Base-by-base conservation (phyloP, 2,797 vertebrate genomes). In the Falco concolor region DNA sequence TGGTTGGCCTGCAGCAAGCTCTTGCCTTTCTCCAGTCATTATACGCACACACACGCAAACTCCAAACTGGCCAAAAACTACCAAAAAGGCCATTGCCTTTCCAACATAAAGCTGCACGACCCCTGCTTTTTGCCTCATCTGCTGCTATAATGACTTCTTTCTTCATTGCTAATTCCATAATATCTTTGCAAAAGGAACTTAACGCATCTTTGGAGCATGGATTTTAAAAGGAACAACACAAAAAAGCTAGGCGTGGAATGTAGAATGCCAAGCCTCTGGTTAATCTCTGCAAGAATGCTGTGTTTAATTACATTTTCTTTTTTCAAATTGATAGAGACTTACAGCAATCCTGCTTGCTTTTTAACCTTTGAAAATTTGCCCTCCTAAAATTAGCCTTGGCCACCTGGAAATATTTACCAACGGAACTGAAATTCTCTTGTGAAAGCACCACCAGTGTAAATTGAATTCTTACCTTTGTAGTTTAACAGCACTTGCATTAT, bases 331-430 rank as follows among this genome's bases (percentile, higher is more conserved):
- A 95, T 96, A 96, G 91, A 84, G 73, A 89, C 74, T 89, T 97
- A 89, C 8, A 95, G 96, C 94, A 97, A 95, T 85, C 79, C 87
- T 87, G 63, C 64, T 89, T 98, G 86, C 86, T 97, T 87, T 93
- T 97, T 97, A 96, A 96, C 67, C 76, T 97, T 95, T 97, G 89
- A 79, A 97, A 97, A 96, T 91, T 90, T 97, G 40, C 94, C 93
- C 69, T 97, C 96, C 95, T 97, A 98, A 97, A 98, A 97, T 97
- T 95, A 97, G 95, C 97, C 40, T 70, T 80, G 92, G 75, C 69
- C 90, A 97, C 90, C 80, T 97, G 96, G 96, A 97, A 97, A 97
- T 97, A 96, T 97, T 98, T 97, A 97, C 96, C 90, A 87, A 92
- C 54, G 52, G 44, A 94, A 96, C 76, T 96, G 78, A 96, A 97